Base-by-base conservation (phyloP, 2,113 vertebrate species). In the Picathartes gymnocephalus region DNA sequence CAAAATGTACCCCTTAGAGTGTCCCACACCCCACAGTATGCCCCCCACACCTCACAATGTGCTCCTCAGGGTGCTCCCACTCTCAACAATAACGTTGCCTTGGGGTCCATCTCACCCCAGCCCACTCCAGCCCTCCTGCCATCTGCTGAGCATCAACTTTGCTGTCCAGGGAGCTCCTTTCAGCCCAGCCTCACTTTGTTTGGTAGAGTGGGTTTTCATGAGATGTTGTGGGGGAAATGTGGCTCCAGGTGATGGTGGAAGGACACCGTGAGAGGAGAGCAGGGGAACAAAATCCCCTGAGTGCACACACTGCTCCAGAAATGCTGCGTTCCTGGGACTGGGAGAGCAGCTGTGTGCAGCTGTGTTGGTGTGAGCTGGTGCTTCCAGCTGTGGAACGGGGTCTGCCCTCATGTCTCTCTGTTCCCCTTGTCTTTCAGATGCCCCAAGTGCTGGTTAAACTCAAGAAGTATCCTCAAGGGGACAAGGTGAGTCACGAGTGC, bases 391-490 rank as follows among this genome's bases (percentile, higher is more conserved):
- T 40, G 31, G n/a, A n/a, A 5, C 0, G 3, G n/a, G 31, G 8
- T 72, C 80, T 86, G 51, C 24, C 35, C 12, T 4, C 1, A 4
- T 39, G 24, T 90, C 76, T 21, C 17, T 4, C 20, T 23, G 0
- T 48, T 17, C 22, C 12, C n/a, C 12, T 2, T 95, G 79, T 88
- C 37, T 86, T 82, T 69, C 94, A 99, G 99, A 99, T 99, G 83
- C 99, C 99, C 48, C 99, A 99, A 94, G 99, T 99, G 82, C 97
- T 99, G 88, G 98, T 99, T 33, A 98, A 99, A 83, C 97, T 99
- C 77, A 99, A 99, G 97, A 99, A 99, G 69, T 99, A 99, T 81
- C 98, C 98, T 54, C 99, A 99, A 33, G 97, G 98, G 45, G 99
- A 99, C 68, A 99, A 98, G 98, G 99, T 99, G 97, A 98, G 97